A percentile compares a stretch with the other conserved stretches of the same genome.
Evolutionary conservation across 2,113 vertebrate species (phyloP).

Genomic region (Neotoma lepida): DNA sequence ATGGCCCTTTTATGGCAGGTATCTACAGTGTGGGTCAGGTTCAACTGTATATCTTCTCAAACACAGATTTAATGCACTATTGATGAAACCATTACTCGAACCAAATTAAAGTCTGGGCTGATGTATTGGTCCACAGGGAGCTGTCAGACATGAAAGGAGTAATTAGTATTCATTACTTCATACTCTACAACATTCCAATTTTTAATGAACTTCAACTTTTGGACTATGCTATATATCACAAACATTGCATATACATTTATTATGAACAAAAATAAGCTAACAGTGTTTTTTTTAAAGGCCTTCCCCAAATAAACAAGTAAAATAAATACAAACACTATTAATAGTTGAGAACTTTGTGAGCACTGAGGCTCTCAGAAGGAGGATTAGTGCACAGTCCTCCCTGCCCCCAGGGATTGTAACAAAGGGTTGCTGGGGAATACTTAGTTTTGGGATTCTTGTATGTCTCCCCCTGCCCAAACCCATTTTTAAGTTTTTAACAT

Average conservation of each 20-base stretch:
- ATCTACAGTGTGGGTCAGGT: constrained; percentile 92
- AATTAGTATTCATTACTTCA: constrained; percentile 99
- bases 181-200: constrained; percentile 99
- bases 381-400: not conserved
- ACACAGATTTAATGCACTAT: constrained; percentile 99
- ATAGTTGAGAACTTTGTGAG: not conserved
- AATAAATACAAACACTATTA: constrained; percentile 43
- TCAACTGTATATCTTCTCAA: constrained; percentile 99
- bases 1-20: constrained; percentile 91
- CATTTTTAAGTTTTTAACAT: not conserved
- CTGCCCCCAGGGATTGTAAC: too few species aligned
- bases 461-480: fast-evolving
- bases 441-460: not conserved
- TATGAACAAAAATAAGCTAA: constrained; percentile 89
- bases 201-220: constrained; percentile 99
- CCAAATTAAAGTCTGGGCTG: constrained; percentile 99
- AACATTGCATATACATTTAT: constrained; percentile 89
- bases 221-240: constrained; percentile 94
- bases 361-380: not conserved
- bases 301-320: constrained; percentile 40
- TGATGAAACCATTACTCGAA: constrained; percentile 99
- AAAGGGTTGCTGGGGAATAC: not conserved
- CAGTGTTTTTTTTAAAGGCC: not conserved
- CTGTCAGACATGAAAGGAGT: constrained; percentile 98
- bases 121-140: constrained; percentile 97